Percentiles rank a stretch among this genome's conserved stretches.
phyloP scores from a whole-genome alignment of 2,888 invertebrate genomes.

The Myopa testacea region DNA sequence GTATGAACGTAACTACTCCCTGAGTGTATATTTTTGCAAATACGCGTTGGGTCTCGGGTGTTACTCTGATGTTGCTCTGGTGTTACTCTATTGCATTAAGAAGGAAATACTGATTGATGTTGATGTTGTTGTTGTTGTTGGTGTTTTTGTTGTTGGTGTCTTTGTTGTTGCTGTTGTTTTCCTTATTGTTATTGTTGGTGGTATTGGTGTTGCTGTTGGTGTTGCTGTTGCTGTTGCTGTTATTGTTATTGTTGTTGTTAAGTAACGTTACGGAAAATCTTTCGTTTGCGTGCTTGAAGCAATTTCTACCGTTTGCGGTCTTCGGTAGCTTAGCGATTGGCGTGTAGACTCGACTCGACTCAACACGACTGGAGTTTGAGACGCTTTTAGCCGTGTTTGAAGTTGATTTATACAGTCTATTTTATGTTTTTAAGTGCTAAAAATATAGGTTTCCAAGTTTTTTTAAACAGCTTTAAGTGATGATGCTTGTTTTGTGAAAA shows the following conservation, averaged over 20 bases:
- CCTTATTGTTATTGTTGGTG: conserved; percentile 33
- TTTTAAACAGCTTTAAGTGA: conserved; percentile 8
- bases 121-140: conserved; percentile 18
- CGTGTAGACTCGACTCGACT: background rate
- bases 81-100: conserved; percentile 16
- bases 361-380: conserved; percentile 27
- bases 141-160: background rate
- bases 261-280: conserved; percentile 44
- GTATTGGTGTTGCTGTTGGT: conserved; percentile 19
- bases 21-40: background rate
- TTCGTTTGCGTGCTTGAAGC: conserved; percentile 53
- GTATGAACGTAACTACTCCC: background rate
- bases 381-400: conserved; percentile 19
- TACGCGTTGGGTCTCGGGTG: background rate
- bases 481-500: background rate
- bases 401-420: conserved; percentile 43
- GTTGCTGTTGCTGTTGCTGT: conserved; percentile 8
- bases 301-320: conserved; percentile 46
- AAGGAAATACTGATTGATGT: conserved; percentile 13
- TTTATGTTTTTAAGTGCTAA: conserved; percentile 29
- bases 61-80: background rate
- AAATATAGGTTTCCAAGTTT: conserved; percentile 15
- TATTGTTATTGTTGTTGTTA: conserved; percentile 37
- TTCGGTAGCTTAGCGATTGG: conserved; percentile 40
- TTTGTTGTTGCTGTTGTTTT: background rate